Evolutionary conservation across 1,140 invertebrate species (phyloP), one percentile per base, ranked within the genome.

Genomic region (Galleria mellonella): DNA sequence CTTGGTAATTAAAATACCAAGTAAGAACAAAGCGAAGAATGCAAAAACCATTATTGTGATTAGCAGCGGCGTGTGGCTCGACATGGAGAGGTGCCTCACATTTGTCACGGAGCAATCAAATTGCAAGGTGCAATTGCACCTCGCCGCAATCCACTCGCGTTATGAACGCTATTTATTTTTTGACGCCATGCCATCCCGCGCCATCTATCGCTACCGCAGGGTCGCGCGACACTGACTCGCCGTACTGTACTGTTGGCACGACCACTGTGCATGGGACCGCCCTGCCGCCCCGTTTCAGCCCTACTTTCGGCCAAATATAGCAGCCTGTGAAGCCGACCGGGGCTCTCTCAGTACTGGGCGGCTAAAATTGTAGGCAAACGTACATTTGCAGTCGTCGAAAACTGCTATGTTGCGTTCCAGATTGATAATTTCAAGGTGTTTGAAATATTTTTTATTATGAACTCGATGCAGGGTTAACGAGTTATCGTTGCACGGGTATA

Each of bases 31-130:
- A 62, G 60, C 57, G 39, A 67, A 47, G 51, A 67, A 55, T 52
- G 63, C 55, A 50, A 68, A 68, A 65, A 72, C 50, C 75, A 79
- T 79, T 56, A 53, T 67, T 50, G 61, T 33, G 43, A 68, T 50
- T 37, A 69, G 31, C 37, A 62, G 43, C 33, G 51, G 37, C 44
- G 37, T 58, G 43, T 56, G 52, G 45, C 51, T 56, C 63, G 54
- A 47, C 73, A 75, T 76, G 55, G 59, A 23, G 17, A 23, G 17
- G 33, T 41, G 15, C 42, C 48, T 62, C 40, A 65, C 37, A 47
- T 57, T 51, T 28, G 11, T 46, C 28, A 43, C 23, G 36, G 38
- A 10, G 23, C 44, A 40, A 44, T 14, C 17, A 11, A 37, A 50
- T 48, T 55, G 61, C 62, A 62, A 47, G 44, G 47, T 65, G 61